These are phyloP conservation scores for Heliothis peltigera DNA, from an alignment of 2,888 invertebrate genomes.

Conservation along the genomic window DNA sequence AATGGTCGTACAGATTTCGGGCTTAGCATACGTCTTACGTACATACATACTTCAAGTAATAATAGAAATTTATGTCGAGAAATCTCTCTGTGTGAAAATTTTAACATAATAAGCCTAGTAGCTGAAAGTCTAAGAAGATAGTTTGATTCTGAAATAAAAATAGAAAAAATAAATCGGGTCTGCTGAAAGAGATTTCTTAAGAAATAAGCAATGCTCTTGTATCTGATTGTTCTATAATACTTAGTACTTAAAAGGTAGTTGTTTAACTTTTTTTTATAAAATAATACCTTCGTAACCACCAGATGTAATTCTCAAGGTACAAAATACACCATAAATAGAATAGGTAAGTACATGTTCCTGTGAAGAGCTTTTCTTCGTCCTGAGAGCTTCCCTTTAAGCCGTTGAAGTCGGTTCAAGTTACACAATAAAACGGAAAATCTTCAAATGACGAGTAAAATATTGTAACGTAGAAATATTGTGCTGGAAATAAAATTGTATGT, in stretches of 20 bases:
- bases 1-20: slow-evolving; percentile 35
- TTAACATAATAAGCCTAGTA: background rate
- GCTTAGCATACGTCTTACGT: background rate
- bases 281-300: background rate
- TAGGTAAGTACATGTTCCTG: too few species aligned
- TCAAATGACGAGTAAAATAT: slow-evolving; percentile 1
- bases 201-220: too few species aligned
- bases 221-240: background rate
- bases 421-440: slow-evolving; percentile 3
- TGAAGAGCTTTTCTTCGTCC: slow-evolving; percentile 41
- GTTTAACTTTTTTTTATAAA: background rate
- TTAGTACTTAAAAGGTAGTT: background rate
- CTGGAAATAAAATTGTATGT: background rate
- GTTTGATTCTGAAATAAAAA: too few species aligned
- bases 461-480: background rate
- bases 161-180: slow-evolving; percentile 1
- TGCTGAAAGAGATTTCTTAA: too few species aligned
- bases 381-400: too few species aligned
- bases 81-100: background rate
- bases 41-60: slow-evolving; percentile 17
- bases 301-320: background rate
- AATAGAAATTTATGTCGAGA: background rate
- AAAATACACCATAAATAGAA: background rate
- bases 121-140: too few species aligned
- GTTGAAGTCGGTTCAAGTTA: background rate